phyloP scores from a whole-genome alignment of 2,797 vertebrate genomes.

The Sebastes wilsoni region DNA sequence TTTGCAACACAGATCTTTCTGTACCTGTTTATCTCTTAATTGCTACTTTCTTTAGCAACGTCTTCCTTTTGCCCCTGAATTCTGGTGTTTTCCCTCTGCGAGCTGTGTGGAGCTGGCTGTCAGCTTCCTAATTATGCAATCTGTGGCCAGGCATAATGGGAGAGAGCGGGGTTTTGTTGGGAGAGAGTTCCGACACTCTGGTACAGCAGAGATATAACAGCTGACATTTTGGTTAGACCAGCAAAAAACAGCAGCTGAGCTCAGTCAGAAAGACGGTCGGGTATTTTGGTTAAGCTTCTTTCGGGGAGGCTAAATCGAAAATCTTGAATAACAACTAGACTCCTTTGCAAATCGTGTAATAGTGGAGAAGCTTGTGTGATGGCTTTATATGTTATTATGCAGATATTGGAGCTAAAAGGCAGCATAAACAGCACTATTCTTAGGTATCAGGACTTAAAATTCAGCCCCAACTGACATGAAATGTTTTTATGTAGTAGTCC shows the following conservation, averaged over 20 bases:
- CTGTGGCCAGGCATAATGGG: conserved; percentile 21
- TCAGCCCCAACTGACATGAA: neutral
- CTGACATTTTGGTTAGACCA: conserved; percentile 37
- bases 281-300: conserved; percentile 48
- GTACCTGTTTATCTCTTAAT: neutral
- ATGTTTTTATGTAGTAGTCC: neutral
- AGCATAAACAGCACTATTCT: neutral
- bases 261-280: conserved; percentile 1
- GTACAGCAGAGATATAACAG: conserved; percentile 10
- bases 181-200: conserved; percentile 14
- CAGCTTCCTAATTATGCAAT: conserved; percentile 38
- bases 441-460: neutral
- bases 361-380: neutral
- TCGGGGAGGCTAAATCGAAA: conserved; percentile 2
- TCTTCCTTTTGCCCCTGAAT: neutral
- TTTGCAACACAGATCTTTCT: neutral
- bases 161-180: conserved; percentile 27
- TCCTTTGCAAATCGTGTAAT: neutral
- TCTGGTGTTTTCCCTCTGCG: conserved; percentile 8
- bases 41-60: neutral
- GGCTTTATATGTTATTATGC: neutral
- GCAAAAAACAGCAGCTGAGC: conserved; percentile 32
- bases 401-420: neutral
- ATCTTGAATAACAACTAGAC: conserved; percentile 15
- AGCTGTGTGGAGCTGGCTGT: conserved; percentile 28